Base-by-base conservation (phyloP, 1,140 invertebrate species). In the Diorhabda sublineata region DNA sequence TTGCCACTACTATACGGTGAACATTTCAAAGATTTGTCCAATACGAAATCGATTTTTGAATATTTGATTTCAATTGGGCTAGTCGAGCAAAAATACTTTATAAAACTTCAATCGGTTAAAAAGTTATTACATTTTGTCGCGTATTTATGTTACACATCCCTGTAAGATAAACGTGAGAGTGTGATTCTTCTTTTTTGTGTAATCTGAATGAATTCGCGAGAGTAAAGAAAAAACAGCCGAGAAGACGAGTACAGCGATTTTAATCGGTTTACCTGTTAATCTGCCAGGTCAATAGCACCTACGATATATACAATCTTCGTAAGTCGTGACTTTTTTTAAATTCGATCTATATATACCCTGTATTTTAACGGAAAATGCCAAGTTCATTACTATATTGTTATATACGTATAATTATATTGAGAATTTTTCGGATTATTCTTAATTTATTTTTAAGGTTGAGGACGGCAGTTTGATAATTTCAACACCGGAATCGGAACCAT, bases 211-310 rank as follows among this genome's bases (percentile, higher is more conserved):
- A 52, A 52, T 52, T 8, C 47, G 47, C 47, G 47, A 52, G 47
- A 52, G 6, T 52, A 52, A 52, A 52, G n/a, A 52, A 52, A 52
- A 52, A 52, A 52, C 6, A 52, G 47, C 6, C 47, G 47, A 52
- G 47, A 4, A 52, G 47, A n/a, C 6, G 47, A 52, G 47, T 52
- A n/a, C 47, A 52, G 47, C 74, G 75, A 78, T 74, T 75, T 78
- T 77, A 78, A 78, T 78, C 77, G 75, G 75, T 78, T 78, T 78
- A 78, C 77, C 75, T 78, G 77, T 78, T 78, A 78, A 78, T 75
- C 72, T 68, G 61, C 52, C 56, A 73, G 76, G 74, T 76, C 75
- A 76, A 77, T 71, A 76, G 73, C 75, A 76, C 68, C 75, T 67
- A 69, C 68, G 69, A 57, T 67, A 71, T 74, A 69, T 73, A 67